A percentile compares a stretch with the other conserved stretches of the same genome.
Evolutionary conservation across 2,888 invertebrate species (phyloP).

Genomic region (Hyles lineata): DNA sequence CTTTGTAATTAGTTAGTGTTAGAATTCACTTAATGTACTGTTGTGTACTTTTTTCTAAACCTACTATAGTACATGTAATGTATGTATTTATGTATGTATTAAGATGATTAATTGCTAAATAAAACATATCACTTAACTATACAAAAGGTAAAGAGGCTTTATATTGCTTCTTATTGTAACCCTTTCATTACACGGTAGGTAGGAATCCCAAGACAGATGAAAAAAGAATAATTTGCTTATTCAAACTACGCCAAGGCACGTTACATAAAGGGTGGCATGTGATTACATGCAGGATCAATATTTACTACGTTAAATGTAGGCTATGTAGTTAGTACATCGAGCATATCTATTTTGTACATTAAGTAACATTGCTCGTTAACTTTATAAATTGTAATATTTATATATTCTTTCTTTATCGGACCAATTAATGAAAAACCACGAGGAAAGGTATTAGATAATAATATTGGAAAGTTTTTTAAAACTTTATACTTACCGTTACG

Average conservation of each 20-base stretch:
- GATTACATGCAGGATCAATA: neutral
- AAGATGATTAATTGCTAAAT: slow-evolving; percentile 24
- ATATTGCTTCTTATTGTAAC: neutral
- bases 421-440: slow-evolving; percentile 17
- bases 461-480: neutral
- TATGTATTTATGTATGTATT: slow-evolving; percentile 26
- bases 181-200: neutral
- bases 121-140: slow-evolving; percentile 32
- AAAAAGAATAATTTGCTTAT: neutral
- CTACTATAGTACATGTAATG: slow-evolving; percentile 33
- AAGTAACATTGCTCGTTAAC: neutral
- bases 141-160: slow-evolving; percentile 11
- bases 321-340: neutral
- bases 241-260: neutral
- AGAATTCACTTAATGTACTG: slow-evolving; percentile 26
- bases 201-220: neutral
- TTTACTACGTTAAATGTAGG: neutral
- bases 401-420: slow-evolving; percentile 15
- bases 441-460: neutral
- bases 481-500: neutral
- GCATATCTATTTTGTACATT: slow-evolving; percentile 13
- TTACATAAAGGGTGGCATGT: neutral
- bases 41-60: slow-evolving; percentile 42
- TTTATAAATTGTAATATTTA: neutral
- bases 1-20: slow-evolving; percentile 72